A percentile compares a stretch with the other conserved stretches of the same genome.
phyloP scores from a whole-genome alignment of 30 jellyfish, hydroid and myxozoan genomes.

The Aurelia aurita region DNA sequence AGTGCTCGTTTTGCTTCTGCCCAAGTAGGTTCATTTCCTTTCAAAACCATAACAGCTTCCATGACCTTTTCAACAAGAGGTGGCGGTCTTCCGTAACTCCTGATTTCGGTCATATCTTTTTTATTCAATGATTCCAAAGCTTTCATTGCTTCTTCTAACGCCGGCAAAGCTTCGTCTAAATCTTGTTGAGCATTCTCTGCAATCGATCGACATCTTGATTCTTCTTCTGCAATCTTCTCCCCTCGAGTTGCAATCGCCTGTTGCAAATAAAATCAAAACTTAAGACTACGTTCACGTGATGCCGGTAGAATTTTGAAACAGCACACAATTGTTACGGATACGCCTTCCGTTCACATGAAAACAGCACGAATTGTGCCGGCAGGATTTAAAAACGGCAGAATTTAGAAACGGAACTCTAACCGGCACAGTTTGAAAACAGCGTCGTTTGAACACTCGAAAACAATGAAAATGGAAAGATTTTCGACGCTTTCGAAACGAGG shows the following conservation, averaged over 20 bases:
- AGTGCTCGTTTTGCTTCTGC: conserved; percentile 92
- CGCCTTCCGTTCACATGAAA: too few species aligned
- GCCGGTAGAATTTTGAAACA: too few species aligned
- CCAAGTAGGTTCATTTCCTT: conserved; percentile 95
- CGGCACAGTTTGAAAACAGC: too few species aligned
- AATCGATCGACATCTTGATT: conserved; percentile 86
- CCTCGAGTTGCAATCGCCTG: conserved; percentile 96
- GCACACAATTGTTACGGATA: too few species aligned
- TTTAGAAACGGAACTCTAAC: too few species aligned
- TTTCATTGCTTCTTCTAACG: conserved; percentile 90
- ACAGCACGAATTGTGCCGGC: too few species aligned
- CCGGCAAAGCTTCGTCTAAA: conserved; percentile 95
- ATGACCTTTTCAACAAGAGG: conserved; percentile 94
- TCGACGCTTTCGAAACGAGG: too few species aligned
- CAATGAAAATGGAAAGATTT: too few species aligned
- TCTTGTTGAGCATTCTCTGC: conserved; percentile 97
- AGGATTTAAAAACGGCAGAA: too few species aligned
- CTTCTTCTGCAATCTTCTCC: conserved; percentile 93
- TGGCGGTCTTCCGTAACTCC: conserved; percentile 95
- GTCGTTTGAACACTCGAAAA: too few species aligned
- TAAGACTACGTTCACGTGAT: too few species aligned
- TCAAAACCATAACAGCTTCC: conserved; percentile 96
- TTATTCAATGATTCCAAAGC: conserved; percentile 95
- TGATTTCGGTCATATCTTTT: conserved; percentile 96
- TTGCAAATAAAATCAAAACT: neutral